Conservation (phyloP, 2,888 invertebrate genomes). For the Amiota communis region DNA sequence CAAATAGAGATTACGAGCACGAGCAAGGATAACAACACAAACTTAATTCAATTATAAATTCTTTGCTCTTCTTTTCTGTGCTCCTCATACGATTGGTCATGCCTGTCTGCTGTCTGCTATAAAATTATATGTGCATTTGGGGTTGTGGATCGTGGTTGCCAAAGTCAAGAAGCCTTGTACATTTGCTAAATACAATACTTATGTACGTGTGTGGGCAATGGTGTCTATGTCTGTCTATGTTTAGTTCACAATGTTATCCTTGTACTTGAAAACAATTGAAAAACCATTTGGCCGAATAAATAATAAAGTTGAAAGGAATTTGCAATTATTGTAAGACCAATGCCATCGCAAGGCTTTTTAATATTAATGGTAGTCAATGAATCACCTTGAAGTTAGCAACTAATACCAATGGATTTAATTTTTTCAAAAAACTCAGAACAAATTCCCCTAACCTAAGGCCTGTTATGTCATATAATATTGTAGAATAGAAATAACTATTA, state of each 20-base stretch:
- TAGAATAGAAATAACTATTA: no score
- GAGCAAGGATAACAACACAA: constrained; percentile 11
- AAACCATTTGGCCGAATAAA: constrained; percentile 3
- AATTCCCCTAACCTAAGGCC: no score
- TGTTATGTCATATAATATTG: no score
- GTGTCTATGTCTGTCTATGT: not conserved
- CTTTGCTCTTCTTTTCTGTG: not conserved
- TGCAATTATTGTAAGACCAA: not conserved
- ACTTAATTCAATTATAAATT: constrained; percentile 16
- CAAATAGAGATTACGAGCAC: not conserved
- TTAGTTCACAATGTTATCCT: constrained; percentile 5
- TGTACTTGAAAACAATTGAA: constrained; percentile 24
- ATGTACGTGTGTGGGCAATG: not conserved
- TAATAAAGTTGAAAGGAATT: not conserved
- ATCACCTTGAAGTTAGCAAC: no score
- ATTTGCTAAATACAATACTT: not conserved
- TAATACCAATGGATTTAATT: no score
- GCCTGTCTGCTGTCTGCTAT: not conserved
- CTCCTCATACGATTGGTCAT: not conserved
- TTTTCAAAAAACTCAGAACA: no score
- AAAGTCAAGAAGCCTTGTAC: not conserved
- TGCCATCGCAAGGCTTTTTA: not conserved
- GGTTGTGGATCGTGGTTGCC: not conserved
- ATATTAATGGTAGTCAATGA: not conserved
- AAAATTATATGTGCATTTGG: not conserved